Evolutionary conservation across 2,888 invertebrate genomes (phyloP), one percentile per base, ranked within the genome.

Genomic region (Adelognathus sp.): DNA sequence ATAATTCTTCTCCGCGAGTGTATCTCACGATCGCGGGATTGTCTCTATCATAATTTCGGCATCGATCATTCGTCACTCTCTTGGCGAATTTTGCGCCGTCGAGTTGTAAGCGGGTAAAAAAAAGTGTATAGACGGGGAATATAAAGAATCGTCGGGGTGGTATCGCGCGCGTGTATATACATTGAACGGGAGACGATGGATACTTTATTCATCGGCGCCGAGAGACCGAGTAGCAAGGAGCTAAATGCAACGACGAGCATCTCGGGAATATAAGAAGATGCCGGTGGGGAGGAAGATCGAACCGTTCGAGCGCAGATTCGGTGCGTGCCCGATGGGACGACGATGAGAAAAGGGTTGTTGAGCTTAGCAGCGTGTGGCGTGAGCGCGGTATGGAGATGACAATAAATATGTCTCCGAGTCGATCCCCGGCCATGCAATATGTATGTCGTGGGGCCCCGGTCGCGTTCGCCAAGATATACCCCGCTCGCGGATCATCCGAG

Each of bases 321-420:
- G 71, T 58, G n/a, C 39, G 31, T 50, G 36, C 11, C 56, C 69
- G n/a, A n/a, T 1, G 58, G 33, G 21, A 46, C 36, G 21, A 46
- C 36, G 41, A 69, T 36, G 44, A 63, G 60, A 60, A 54, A 61
- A 61, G 76, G 76, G 41, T 66, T 76, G 76, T 71, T 60, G 71
- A 77, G 61, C 61, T 72, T 33, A 73, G 54, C 39, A 63, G 61
- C 67, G 83, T 84, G 82, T 82, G 83, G 88, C 87, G 86, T 86
- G 81, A 83, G 85, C 85, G 78, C 84, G 83, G 86, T 83, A 82
- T 86, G 88, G 86, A 87, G 87, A 88, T 87, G 86, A 87, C 89
- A 87, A 89, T 89, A 89, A 89, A 89, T 89, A 89, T 89, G 88
- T 89, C 89, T 83, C 76, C 70, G 82, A 52, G 75, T 71, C 74